Conservation (phyloP, 2,797 vertebrate genomes). For the Spinibarbus caldwelli region DNA sequence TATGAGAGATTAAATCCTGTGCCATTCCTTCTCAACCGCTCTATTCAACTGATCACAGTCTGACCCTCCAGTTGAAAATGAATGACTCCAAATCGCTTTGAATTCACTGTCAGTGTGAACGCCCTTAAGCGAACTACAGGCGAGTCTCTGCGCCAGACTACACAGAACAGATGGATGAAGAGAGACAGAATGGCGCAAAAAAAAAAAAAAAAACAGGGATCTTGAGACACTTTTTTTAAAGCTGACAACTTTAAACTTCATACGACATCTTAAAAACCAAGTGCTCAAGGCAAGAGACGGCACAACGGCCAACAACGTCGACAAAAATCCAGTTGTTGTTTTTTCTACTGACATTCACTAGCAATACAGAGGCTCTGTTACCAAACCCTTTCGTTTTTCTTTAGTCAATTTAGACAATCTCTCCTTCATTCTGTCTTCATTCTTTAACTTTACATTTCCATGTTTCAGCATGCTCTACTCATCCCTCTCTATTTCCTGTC, state of each 20-base stretch:
- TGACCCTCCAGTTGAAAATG: neutral
- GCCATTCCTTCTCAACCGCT: neutral
- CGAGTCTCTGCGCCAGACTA: neutral
- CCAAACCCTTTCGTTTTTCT: neutral
- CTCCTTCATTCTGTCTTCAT: neutral
- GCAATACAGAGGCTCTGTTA: neutral
- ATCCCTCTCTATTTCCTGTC: neutral
- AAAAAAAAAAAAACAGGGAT: too few relatives aligned
- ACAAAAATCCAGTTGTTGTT: neutral
- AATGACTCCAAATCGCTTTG: neutral
- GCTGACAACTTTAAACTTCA: neutral
- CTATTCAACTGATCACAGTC: neutral
- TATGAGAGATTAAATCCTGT: neutral
- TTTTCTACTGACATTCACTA: neutral
- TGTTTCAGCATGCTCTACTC: neutral
- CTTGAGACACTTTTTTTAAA: too few relatives aligned
- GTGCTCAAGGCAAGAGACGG: neutral
- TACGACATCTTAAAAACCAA: neutral
- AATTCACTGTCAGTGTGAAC: slow-evolving; percentile 1
- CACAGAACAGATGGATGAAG: neutral
- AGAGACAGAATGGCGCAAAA: neutral
- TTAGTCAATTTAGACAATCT: neutral
- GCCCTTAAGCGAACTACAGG: neutral
- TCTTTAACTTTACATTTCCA: neutral
- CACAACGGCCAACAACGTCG: neutral